Percentiles rank a stretch among this genome's conserved stretches.
Evolutionary conservation across 2,888 invertebrate species (phyloP).

Genomic region (Sinohyriopsis cumingii): DNA sequence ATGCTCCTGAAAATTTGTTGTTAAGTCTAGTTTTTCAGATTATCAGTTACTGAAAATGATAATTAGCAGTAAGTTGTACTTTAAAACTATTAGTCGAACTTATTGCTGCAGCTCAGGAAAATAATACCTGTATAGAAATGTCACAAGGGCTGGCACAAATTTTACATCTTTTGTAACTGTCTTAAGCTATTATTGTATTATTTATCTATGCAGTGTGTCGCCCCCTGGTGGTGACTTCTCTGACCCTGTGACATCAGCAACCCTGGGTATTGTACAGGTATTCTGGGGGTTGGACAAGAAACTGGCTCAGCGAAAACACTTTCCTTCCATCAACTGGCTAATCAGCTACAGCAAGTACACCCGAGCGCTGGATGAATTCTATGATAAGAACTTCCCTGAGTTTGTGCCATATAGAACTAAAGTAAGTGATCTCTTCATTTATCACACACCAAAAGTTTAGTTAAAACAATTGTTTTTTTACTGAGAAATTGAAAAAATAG

Average conservation of each 20-base stretch:
- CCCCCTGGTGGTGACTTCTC: conserved; percentile 99
- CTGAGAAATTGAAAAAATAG: not conserved
- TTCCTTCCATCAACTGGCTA: conserved; percentile 99
- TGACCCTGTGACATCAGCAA: conserved; percentile 99
- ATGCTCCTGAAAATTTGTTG: too few species aligned
- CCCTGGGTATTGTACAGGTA: conserved; percentile 98
- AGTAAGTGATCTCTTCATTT: conserved; percentile 73
- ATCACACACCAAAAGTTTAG: not conserved
- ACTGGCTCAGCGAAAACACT: conserved; percentile 98
- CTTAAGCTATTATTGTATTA: too few species aligned
- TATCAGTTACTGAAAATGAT: too few species aligned
- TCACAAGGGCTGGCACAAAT: too few species aligned
- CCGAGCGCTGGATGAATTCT: conserved; percentile 98
- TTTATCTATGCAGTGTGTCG: conserved; percentile 79
- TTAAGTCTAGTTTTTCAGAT: too few species aligned
- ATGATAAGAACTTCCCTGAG: conserved; percentile 97
- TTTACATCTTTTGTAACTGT: too few species aligned
- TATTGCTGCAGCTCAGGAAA: too few species aligned
- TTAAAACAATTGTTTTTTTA: not conserved
- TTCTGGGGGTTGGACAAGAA: conserved; percentile 99
- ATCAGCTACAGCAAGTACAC: conserved; percentile 99
- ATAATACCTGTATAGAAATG: too few species aligned
- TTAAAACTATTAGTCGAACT: too few species aligned
- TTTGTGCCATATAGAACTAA: conserved; percentile 98
- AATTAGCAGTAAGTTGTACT: too few species aligned